Percentiles rank a stretch among this genome's conserved stretches.
Conservation (phyloP, 2,113 vertebrate species). For the Paramormyrops kingsleyae region DNA sequence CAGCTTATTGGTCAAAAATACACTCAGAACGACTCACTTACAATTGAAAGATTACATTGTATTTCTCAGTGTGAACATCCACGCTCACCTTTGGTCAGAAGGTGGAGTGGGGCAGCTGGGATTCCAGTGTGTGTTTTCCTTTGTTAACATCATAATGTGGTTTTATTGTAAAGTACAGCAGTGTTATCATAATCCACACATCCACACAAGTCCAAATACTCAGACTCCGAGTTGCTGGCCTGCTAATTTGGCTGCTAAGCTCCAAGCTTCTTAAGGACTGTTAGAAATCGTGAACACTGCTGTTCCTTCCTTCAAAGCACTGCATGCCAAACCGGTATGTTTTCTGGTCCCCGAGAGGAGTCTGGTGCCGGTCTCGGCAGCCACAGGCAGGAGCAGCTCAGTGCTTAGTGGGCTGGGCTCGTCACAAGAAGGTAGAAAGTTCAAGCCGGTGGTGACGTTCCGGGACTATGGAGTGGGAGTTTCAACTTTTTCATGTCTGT, state of each 20-base stretch:
- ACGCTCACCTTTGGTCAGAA: not conserved
- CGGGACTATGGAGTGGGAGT: not conserved
- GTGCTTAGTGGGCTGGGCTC: not conserved
- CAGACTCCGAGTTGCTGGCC: not conserved
- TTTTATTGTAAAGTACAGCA: slow-evolving; percentile 30
- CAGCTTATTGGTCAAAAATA: not conserved
- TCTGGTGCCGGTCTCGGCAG: not conserved
- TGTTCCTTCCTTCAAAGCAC: not conserved
- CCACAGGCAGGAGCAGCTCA: not conserved
- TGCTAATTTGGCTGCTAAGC: not conserved
- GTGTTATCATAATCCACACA: slow-evolving; percentile 17
- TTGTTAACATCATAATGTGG: slow-evolving; percentile 38
- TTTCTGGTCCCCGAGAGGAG: not conserved
- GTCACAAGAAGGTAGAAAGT: not conserved
- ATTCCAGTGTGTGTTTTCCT: slow-evolving; percentile 27
- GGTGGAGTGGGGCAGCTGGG: not conserved
- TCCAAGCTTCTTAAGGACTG: not conserved
- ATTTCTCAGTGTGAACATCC: not conserved
- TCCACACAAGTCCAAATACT: slow-evolving; percentile 10
- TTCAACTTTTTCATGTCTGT: not conserved
- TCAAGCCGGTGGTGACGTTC: not conserved
- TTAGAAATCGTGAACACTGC: not conserved
- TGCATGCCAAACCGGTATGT: not conserved
- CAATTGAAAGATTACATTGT: not conserved
- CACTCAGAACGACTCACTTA: not conserved